Percentiles rank a stretch among this genome's conserved stretches.
Conservation (phyloP, 2,888 invertebrate species). For the Erebia aethiops region DNA sequence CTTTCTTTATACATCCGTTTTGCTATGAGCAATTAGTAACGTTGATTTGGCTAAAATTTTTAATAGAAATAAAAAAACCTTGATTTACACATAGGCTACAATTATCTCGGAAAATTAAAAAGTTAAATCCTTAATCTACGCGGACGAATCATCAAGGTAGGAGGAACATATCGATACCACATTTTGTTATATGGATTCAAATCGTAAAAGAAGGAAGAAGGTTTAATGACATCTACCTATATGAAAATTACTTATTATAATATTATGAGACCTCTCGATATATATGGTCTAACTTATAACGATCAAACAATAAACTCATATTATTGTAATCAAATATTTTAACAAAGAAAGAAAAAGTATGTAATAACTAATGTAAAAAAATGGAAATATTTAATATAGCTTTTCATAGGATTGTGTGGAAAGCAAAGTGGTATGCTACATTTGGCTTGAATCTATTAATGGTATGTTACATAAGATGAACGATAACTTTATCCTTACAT, state of each 20-base stretch:
- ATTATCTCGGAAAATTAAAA: too few species aligned
- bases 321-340: not conserved
- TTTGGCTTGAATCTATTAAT: slow-evolving; percentile 27
- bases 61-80: too few species aligned
- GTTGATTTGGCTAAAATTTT: too few species aligned
- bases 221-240: too few species aligned
- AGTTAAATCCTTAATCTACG: too few species aligned
- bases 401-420: not conserved
- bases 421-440: slow-evolving; percentile 19
- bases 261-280: not conserved
- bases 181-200: too few species aligned
- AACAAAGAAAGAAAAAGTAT: not conserved
- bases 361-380: too few species aligned
- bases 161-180: too few species aligned
- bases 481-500: slow-evolving; percentile 40
- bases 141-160: too few species aligned
- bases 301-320: not conserved
- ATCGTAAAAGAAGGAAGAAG: too few species aligned
- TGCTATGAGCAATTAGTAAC: slow-evolving; percentile 43
- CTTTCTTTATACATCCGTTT: slow-evolving; percentile 42
- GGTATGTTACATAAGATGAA: slow-evolving; percentile 40
- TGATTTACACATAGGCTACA: too few species aligned
- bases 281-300: not conserved
- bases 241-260: too few species aligned
- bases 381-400: not conserved